phyloP scores from a whole-genome alignment of 2,113 vertebrate species.

The Thryonomys swinderianus region DNA sequence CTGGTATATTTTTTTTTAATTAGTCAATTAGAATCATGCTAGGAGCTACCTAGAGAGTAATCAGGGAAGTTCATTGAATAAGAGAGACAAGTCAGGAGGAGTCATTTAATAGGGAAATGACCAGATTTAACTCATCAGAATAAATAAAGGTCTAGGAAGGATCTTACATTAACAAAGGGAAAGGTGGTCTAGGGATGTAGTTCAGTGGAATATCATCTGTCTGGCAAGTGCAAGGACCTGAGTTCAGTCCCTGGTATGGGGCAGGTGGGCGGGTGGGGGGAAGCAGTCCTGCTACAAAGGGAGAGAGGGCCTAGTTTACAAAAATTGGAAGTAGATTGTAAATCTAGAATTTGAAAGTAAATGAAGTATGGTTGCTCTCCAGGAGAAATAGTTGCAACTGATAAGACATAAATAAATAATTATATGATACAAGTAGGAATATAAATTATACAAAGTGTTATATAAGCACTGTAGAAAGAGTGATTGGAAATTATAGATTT shows the following conservation, averaged over 20 bases:
- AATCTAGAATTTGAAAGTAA: conserved; percentile 27
- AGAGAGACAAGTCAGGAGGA: background rate
- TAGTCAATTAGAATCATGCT: background rate
- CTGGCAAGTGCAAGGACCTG: too few relatives aligned
- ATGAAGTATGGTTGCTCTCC: background rate
- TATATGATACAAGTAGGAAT: background rate
- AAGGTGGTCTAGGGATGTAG: background rate
- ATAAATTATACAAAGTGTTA: conserved; percentile 37
- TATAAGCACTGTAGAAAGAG: background rate
- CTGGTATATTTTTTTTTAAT: background rate
- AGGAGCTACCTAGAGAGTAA: conserved; percentile 25
- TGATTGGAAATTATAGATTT: conserved; percentile 33
- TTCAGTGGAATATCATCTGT: too few relatives aligned
- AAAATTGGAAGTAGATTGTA: background rate
- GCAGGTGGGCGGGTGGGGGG: too few relatives aligned
- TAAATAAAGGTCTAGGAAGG: conserved; percentile 11
- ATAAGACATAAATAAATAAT: conserved; percentile 8
- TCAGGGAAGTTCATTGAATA: conserved; percentile 18
- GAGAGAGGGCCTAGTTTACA: background rate
- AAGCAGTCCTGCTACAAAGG: background rate
- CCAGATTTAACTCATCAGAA: conserved; percentile 33
- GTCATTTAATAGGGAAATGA: background rate
- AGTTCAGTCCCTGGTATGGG: too few relatives aligned
- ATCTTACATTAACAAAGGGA: background rate
- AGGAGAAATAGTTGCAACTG: conserved; percentile 38